A percentile compares a stretch with the other conserved stretches of the same genome.
Evolutionary conservation across 2,888 invertebrate species (phyloP).

Genomic region (Seladonia tumulorum): DNA sequence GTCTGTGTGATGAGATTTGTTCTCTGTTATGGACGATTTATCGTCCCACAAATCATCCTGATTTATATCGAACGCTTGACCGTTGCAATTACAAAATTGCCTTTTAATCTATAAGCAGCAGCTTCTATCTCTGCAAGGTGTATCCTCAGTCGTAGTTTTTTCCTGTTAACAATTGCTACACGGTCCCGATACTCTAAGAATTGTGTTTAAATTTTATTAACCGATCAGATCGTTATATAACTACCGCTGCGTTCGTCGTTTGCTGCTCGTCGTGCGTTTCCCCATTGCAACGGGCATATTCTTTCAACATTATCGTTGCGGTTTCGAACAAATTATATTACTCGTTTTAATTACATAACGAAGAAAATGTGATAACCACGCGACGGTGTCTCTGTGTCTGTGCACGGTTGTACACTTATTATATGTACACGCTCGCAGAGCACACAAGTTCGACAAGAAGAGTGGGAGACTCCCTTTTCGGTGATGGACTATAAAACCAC

Average conservation of each 20-base stretch:
- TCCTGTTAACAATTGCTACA: no score
- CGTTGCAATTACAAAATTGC: background rate
- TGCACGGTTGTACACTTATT: conserved; percentile 22
- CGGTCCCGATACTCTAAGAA: background rate
- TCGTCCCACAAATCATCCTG: background rate
- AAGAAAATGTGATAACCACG: conserved; percentile 3
- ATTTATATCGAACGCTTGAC: background rate
- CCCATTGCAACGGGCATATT: background rate
- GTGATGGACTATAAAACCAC: conserved; percentile 73
- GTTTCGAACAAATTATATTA: conserved; percentile 14
- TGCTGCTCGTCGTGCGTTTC: background rate
- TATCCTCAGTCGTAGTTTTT: background rate
- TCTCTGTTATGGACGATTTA: background rate
- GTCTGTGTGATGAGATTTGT: conserved; percentile 9
- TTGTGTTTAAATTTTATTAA: background rate
- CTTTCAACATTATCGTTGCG: background rate
- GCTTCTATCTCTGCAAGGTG: no score
- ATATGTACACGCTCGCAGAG: conserved; percentile 17
- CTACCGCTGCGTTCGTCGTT: background rate
- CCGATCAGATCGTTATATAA: background rate
- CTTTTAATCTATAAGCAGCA: background rate
- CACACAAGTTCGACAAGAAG: conserved; percentile 39
- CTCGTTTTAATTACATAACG: conserved; percentile 12
- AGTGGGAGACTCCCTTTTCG: conserved; percentile 73
- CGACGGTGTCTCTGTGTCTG: background rate